These are phyloP conservation scores for Seriola quinqueradiata DNA, from an alignment of 2,113 vertebrate species.

Conservation along the genomic window DNA sequence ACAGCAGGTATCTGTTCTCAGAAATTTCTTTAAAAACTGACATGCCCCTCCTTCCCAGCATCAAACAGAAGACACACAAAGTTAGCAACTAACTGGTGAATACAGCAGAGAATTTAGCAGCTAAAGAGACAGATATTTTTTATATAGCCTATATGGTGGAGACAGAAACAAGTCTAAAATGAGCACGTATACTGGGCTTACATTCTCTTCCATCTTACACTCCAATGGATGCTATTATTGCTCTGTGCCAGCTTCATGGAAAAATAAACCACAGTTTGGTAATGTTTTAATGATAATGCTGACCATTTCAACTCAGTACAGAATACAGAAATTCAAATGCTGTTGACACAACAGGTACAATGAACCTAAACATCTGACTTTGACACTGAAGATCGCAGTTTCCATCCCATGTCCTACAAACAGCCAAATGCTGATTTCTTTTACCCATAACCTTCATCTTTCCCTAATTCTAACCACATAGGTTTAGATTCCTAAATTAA, in stretches of 20 bases:
- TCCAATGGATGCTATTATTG: background rate
- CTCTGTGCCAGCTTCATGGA: background rate
- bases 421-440: background rate
- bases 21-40: background rate
- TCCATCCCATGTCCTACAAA: too few relatives aligned
- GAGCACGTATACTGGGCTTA: background rate
- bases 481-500: background rate
- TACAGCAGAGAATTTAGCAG: background rate
- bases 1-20: background rate
- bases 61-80: background rate
- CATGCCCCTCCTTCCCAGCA: background rate
- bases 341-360: too few relatives aligned
- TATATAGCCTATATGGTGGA: background rate
- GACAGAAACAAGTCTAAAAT: background rate
- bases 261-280: background rate
- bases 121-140: background rate
- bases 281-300: background rate
- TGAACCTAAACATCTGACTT: too few relatives aligned
- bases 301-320: background rate
- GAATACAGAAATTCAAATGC: too few relatives aligned
- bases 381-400: too few relatives aligned
- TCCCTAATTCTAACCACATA: background rate
- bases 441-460: slow-evolving; percentile 3
- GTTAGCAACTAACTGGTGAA: background rate
- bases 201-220: background rate